phyloP scores from a whole-genome alignment of 2,113 vertebrate genomes.

The Anguilla japonica region DNA sequence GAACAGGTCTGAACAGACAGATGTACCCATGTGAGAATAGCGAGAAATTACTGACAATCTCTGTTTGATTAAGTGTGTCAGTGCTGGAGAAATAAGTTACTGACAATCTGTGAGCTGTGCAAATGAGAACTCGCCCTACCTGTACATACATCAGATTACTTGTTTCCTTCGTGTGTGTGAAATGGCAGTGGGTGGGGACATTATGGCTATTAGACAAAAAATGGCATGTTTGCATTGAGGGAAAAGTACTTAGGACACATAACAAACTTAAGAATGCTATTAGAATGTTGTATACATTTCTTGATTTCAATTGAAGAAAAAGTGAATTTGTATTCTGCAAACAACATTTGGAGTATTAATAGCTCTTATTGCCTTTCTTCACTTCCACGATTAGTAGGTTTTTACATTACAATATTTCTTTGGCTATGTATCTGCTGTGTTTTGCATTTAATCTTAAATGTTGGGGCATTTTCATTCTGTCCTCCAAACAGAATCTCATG shows the following conservation, averaged over 20 bases:
- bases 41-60: not conserved
- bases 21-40: not conserved
- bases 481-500: not conserved
- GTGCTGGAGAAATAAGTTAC: not conserved
- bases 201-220: conserved; percentile 24
- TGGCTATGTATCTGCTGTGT: not conserved
- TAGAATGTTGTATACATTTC: not conserved
- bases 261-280: not conserved
- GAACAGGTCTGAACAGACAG: not conserved
- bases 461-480: not conserved
- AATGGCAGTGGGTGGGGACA: conserved; percentile 6
- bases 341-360: not conserved
- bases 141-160: not conserved
- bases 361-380: not conserved
- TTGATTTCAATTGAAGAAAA: not conserved
- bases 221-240: not conserved
- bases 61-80: not conserved
- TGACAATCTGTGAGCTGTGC: conserved; percentile 14
- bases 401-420: conserved; percentile 16
- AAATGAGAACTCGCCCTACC: not conserved
- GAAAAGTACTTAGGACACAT: not conserved
- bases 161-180: conserved; percentile 27
- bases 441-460: conserved; percentile 4
- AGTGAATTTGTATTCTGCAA: not conserved
- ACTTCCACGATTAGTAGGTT: not conserved